Percentiles rank a stretch among this genome's conserved stretches.
Evolutionary conservation across 2,888 invertebrate genomes (phyloP).

Genomic region (Petrophora chlorosata): DNA sequence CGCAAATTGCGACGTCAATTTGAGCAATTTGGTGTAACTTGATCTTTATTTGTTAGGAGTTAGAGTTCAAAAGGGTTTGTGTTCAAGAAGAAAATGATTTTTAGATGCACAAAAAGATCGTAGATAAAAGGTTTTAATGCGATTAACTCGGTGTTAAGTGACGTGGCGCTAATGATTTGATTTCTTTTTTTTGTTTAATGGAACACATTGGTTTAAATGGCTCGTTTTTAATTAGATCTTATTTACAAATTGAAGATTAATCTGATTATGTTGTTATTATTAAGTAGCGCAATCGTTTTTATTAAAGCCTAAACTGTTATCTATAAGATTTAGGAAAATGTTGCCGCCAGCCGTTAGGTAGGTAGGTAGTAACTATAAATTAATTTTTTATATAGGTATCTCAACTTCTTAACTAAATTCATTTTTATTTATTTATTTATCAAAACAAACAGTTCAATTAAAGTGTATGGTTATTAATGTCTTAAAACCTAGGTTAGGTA

Average conservation of each 20-base stretch:
- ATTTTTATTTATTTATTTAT: too few species aligned
- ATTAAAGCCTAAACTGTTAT: neutral
- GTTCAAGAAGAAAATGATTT: slow-evolving; percentile 42
- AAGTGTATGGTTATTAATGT: too few species aligned
- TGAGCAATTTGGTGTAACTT: slow-evolving; percentile 36
- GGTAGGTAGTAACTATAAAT: too few species aligned
- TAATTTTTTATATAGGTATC: too few species aligned
- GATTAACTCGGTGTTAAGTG: slow-evolving; percentile 77
- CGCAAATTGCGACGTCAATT: slow-evolving; percentile 64
- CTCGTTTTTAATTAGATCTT: slow-evolving; percentile 17
- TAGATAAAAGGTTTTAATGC: slow-evolving; percentile 74
- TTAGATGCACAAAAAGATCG: slow-evolving; percentile 73
- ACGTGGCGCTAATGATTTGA: slow-evolving; percentile 75
- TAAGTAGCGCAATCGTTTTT: neutral
- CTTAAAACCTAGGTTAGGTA: too few species aligned
- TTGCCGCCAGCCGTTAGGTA: too few species aligned
- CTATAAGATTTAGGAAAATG: too few species aligned
- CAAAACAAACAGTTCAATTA: too few species aligned
- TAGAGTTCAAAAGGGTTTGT: slow-evolving; percentile 41
- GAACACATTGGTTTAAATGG: slow-evolving; percentile 23
- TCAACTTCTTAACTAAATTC: too few species aligned
- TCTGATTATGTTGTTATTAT: neutral
- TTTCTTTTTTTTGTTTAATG: slow-evolving; percentile 46
- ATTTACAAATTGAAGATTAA: slow-evolving; percentile 11
- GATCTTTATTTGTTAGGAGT: slow-evolving; percentile 34